Base-by-base conservation (phyloP, 2,113 vertebrate genomes). In the Periophthalmodon schlosseri region DNA sequence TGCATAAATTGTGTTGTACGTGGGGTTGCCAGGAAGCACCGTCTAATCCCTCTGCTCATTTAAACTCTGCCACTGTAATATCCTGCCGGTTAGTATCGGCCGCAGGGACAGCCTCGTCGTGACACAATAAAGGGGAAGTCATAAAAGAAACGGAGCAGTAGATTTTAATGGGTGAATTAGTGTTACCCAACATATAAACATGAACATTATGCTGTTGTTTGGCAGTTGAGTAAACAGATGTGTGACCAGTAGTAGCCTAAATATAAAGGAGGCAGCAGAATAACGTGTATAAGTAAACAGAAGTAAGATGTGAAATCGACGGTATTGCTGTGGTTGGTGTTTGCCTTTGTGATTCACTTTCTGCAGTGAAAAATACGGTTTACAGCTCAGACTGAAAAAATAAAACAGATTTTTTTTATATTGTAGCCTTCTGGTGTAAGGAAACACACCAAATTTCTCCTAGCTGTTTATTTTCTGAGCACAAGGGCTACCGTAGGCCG, bases 11-110 rank as follows among this genome's bases (percentile, higher is more conserved):
- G 12, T 66, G 34, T 36, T 68, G 57, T 39, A 69, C 28, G 63
- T 56, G 44, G 21, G 0, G 69, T 74, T 86, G 73, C 78, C 81
- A 77, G 82, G 85, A 75, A 73, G 86, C 71, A 86, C 71, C 70
- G 76, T 49, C 70, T 34, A 2, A 69, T 64, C 68, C 49, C 28
- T n/a, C 2, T 33, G 56, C 52, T 77, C 69, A 36, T 80, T 63
- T 63, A 34, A 34, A 18, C 60, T 63, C 28, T 73, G 69, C 77
- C 63, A 46, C 65, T 72, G 24, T 77, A 82, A 90, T 85, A 77
- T 87, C 82, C 88, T 80, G 73, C 74, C 74, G 70, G 76, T 75
- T 69, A 69, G 68, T 56, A 56, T 14, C 56, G 82, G 77, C 39
- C 67, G 65, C 74, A 65, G 28, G 80, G 75, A 75, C 82, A 54